phyloP scores from a whole-genome alignment of 2,797 vertebrate genomes.

The Enteromius radiatus region DNA sequence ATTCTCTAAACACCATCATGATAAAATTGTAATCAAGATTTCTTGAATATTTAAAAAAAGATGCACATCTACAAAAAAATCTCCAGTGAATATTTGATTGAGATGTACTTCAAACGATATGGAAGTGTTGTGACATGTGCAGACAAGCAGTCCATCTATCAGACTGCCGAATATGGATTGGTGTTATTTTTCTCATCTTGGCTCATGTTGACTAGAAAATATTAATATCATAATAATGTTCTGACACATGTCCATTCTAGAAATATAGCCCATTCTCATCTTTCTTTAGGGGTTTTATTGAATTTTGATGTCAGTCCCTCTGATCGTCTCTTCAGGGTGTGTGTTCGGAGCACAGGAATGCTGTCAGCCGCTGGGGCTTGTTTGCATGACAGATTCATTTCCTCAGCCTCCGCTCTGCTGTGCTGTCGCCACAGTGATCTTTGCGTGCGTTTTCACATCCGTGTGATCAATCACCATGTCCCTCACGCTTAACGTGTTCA shows the following conservation, averaged over 20 bases:
- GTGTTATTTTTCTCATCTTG: neutral
- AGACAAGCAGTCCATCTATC: constrained; percentile 1
- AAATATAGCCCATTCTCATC: constrained; percentile 1
- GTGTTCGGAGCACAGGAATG: neutral
- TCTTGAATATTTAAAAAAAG: neutral
- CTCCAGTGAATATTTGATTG: neutral
- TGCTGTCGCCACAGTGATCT: constrained; percentile 39
- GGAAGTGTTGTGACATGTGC: neutral
- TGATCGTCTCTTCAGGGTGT: constrained; percentile 10
- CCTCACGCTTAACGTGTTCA: neutral
- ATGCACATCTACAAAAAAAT: too few relatives aligned
- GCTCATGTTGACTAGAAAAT: neutral
- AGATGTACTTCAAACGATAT: neutral
- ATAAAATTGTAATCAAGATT: neutral
- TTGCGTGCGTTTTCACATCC: constrained; percentile 31
- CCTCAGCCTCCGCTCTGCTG: constrained; percentile 35
- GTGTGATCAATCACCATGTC: constrained; percentile 51
- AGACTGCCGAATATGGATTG: neutral
- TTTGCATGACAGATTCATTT: constrained; percentile 62
- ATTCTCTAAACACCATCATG: neutral
- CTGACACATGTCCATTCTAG: neutral
- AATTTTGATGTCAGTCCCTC: neutral
- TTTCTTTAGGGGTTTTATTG: neutral
- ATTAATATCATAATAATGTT: neutral
- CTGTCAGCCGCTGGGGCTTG: constrained; percentile 43